Evolutionary conservation across 2,113 vertebrate genomes (phyloP), one percentile per base, ranked within the genome.

Genomic region (Microcebus tavaratra): DNA sequence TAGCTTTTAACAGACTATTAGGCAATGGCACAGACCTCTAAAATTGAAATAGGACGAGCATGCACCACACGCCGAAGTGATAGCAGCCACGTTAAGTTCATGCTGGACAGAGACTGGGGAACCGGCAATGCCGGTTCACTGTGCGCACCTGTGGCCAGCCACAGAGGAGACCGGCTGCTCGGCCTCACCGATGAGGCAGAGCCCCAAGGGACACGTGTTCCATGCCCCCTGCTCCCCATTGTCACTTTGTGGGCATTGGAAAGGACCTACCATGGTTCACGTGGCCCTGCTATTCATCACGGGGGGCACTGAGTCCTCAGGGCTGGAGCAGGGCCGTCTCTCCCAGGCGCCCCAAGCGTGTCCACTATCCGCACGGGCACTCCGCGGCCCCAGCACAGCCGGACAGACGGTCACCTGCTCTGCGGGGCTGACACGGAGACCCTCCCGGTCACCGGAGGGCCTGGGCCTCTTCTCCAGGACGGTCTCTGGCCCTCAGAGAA

Each of bases 21-120:
- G 63, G 48, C 50, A 85, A n/a, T 8, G 63, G 57, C 14, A 59
- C 65, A 42, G n/a, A 84, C 61, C 79, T n/a, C 68, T 36, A 78
- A 70, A 45, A 68, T 5, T 67, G 70, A 63, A 92, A 81, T 11
- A 61, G 57, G 23, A 75, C 7, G 10, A 36, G 67, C 59, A 2
- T 34, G 57, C 79, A n/a, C 61, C 61, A 57, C 27, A 80, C 45
- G 84, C 25, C 59, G 36, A 93, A 88, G 50, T 57, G 72, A 82
- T 86, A 82, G 88, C 6, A 90, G 82, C 21, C 12, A 80, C 39
- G 73, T 59, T 31, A 72, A 75, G 45, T 67, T 75, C 88, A 88
- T 11, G 31, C 67, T 83, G 93, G 92, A 95, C 20, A 39, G 82
- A 95, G 63, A 81, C 39, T 73, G 61, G 91, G 65, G 68, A 67